Evolutionary conservation across 2,888 invertebrate genomes (phyloP).

Genomic region (Hoplodrina ambigua): DNA sequence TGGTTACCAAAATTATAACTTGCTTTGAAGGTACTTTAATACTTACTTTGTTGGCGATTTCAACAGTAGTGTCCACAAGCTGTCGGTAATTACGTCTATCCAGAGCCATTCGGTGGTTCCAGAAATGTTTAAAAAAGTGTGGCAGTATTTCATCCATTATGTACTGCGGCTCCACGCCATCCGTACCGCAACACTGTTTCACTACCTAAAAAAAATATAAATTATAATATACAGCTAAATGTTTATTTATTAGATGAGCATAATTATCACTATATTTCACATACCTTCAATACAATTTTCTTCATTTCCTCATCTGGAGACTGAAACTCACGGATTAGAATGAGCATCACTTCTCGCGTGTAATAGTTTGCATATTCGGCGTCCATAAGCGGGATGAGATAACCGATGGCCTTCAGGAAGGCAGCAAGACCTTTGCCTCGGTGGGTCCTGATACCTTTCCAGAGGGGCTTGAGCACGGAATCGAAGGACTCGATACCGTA

Average conservation of each 20-base stretch:
- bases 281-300: constrained; percentile 99
- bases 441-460: constrained; percentile 99
- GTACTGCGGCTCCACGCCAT: constrained; percentile 99
- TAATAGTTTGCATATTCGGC: constrained; percentile 99
- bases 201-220: constrained; percentile 93
- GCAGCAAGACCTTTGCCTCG: constrained; percentile 98
- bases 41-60: constrained; percentile 98
- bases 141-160: constrained; percentile 99
- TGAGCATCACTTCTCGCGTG: constrained; percentile 99
- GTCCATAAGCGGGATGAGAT: constrained; percentile 99
- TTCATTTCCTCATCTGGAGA: constrained; percentile 99
- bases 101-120: constrained; percentile 99
- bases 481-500: constrained; percentile 99
- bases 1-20: too few relatives aligned
- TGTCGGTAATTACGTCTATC: constrained; percentile 99
- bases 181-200: constrained; percentile 99
- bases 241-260: neutral
- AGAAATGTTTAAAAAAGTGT: constrained; percentile 99
- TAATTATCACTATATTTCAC: constrained; percentile 2
- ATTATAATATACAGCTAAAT: neutral
- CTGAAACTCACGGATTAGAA: constrained; percentile 99
- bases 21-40: neutral
- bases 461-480: constrained; percentile 99
- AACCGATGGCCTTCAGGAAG: constrained; percentile 99
- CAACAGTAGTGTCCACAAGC: constrained; percentile 99